Evolutionary conservation across 2,888 invertebrate genomes (phyloP).

Genomic region (Alsophila aescularia): DNA sequence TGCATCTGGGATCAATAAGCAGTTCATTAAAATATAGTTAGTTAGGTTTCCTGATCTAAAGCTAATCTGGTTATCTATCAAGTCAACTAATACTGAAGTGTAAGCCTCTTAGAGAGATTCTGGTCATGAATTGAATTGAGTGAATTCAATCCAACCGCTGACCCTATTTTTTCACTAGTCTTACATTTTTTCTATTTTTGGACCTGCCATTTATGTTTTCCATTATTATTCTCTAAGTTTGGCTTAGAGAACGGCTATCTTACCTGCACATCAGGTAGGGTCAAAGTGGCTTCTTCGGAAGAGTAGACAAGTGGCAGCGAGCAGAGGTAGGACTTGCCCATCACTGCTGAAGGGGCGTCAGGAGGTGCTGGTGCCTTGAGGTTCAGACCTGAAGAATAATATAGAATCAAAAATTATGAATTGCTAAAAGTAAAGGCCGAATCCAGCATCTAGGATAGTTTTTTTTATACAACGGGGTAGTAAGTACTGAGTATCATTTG

Average conservation of each 20-base stretch:
- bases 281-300: slow-evolving; percentile 75
- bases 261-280: slow-evolving; percentile 82
- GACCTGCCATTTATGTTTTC: too few relatives aligned
- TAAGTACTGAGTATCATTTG: too few relatives aligned
- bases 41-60: neutral
- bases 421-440: too few relatives aligned
- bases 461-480: too few relatives aligned
- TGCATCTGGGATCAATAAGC: slow-evolving; percentile 79
- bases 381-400: slow-evolving; percentile 55
- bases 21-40: neutral
- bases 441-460: too few relatives aligned
- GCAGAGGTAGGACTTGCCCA: slow-evolving; percentile 84
- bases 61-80: neutral
- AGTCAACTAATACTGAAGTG: too few relatives aligned
- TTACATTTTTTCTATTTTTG: too few relatives aligned
- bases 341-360: slow-evolving; percentile 76
- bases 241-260: neutral
- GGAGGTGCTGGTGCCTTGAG: slow-evolving; percentile 71
- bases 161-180: too few relatives aligned
- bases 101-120: too few relatives aligned
- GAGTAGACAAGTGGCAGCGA: slow-evolving; percentile 77
- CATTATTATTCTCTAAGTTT: neutral
- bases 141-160: too few relatives aligned
- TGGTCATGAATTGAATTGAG: too few relatives aligned
- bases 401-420: neutral